phyloP scores from a whole-genome alignment of 2,797 vertebrate species.

The Epinephelus awoara region DNA sequence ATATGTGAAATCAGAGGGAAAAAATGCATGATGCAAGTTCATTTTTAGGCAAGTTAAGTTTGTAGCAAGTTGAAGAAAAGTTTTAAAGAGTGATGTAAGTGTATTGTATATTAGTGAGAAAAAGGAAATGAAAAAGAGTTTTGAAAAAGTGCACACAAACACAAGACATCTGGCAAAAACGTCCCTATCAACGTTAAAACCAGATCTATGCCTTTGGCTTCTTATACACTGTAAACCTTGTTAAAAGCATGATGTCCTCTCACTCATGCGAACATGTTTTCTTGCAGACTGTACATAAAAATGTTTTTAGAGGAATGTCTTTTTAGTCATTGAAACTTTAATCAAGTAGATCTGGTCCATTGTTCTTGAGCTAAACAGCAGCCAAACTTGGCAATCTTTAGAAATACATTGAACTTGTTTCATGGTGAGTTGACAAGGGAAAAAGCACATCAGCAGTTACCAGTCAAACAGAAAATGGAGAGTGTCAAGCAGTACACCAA shows the following conservation, averaged over 20 bases:
- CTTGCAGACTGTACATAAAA: constrained; percentile 23
- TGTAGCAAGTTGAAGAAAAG: background rate
- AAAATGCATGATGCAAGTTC: background rate
- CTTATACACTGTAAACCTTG: constrained; percentile 7
- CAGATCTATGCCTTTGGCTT: background rate
- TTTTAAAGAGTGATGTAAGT: background rate
- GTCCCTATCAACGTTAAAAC: background rate
- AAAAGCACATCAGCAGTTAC: constrained; percentile 83
- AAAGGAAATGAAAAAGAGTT: background rate
- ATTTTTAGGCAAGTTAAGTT: background rate
- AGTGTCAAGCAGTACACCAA: constrained; percentile 84
- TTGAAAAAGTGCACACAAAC: background rate
- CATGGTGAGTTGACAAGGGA: constrained; percentile 82
- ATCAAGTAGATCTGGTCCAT: constrained; percentile 65
- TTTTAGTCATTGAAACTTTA: constrained; percentile 70
- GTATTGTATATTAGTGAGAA: background rate
- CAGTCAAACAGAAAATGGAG: constrained; percentile 84
- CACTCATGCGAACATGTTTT: background rate
- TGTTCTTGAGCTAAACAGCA: constrained; percentile 65
- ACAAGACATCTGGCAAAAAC: background rate
- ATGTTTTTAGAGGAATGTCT: constrained; percentile 37
- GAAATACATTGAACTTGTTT: constrained; percentile 81
- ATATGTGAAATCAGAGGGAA: background rate
- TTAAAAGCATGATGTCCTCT: background rate
- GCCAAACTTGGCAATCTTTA: constrained; percentile 75